Evolutionary conservation across 1,140 invertebrate species (phyloP).

Genomic region (Telenomus remus): DNA sequence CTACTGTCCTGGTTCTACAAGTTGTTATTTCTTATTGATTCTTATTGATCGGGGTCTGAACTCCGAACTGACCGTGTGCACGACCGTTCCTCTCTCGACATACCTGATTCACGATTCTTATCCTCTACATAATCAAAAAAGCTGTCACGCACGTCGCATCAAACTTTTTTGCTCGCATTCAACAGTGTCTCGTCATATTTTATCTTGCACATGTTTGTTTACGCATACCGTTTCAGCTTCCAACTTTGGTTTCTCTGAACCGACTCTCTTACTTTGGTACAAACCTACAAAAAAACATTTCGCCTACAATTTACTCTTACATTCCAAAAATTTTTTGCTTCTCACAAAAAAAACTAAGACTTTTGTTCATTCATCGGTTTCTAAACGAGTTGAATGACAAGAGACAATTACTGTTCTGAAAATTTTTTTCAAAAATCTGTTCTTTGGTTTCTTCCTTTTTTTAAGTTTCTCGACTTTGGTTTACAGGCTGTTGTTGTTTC

Average conservation of each 20-base stretch:
- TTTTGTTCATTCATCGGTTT: no score
- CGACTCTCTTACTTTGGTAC: constrained; percentile 24
- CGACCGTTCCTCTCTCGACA: constrained; percentile 10
- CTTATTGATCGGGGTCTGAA: constrained; percentile 10
- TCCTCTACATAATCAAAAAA: constrained; percentile 39
- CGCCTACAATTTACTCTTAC: no score
- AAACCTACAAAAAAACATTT: no score
- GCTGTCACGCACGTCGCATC: constrained; percentile 28
- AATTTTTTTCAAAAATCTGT: constrained; percentile 32
- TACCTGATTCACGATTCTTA: constrained; percentile 1
- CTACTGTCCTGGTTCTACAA: no score
- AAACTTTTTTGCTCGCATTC: constrained; percentile 28
- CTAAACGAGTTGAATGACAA: constrained; percentile 28
- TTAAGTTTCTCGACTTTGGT: not conserved
- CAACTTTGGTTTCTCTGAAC: constrained; percentile 24
- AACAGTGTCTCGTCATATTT: constrained; percentile 31
- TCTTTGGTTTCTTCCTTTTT: constrained; percentile 20
- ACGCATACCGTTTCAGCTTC: constrained; percentile 35
- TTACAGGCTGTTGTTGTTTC: no score
- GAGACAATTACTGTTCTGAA: constrained; percentile 25
- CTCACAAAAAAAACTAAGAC: constrained; percentile 25
- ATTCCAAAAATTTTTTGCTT: no score
- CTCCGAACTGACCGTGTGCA: not conserved
- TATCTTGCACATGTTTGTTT: constrained; percentile 30
- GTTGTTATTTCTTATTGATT: constrained; percentile 29